Conservation (phyloP, 2,113 vertebrate species). For the Colossoma macropomum region DNA sequence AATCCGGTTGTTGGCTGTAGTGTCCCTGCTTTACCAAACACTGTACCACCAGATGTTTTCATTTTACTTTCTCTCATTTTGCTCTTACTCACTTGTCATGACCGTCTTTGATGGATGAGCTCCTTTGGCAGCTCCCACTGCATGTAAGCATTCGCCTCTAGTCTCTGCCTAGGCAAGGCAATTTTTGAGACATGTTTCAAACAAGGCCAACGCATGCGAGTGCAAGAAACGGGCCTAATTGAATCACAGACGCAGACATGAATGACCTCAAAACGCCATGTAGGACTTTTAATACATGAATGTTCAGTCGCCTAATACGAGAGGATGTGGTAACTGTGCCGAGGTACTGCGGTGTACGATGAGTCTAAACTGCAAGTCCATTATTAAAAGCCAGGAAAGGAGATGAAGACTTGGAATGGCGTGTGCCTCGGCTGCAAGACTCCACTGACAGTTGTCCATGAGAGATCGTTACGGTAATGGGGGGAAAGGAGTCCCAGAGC, state of each 20-base stretch:
- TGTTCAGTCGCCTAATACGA: not conserved
- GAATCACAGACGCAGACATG: not conserved
- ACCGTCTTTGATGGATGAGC: conserved; percentile 24
- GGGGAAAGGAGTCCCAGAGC: conserved; percentile 22
- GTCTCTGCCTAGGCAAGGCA: not conserved
- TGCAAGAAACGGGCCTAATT: not conserved
- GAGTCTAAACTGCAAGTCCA: not conserved
- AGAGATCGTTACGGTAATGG: conserved; percentile 52
- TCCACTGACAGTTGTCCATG: conserved; percentile 53
- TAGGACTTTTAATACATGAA: conserved; percentile 4
- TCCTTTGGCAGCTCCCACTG: conserved; percentile 12
- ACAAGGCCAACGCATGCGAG: not conserved
- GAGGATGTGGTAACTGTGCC: not conserved
- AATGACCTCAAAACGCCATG: conserved; percentile 23
- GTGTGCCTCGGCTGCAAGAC: conserved; percentile 50
- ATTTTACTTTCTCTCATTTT: conserved; percentile 26
- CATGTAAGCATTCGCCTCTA: not conserved
- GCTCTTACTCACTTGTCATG: not conserved
- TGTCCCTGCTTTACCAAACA: conserved; percentile 12
- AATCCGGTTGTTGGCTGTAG: not conserved
- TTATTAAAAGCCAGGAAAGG: conserved; percentile 32
- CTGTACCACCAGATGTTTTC: conserved; percentile 40
- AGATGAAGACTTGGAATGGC: conserved; percentile 45
- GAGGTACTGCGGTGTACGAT: not conserved
- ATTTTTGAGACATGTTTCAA: conserved; percentile 17